Percentiles rank a stretch among this genome's conserved stretches.
Evolutionary conservation across 2,888 invertebrate species (phyloP).

Genomic region (Desoria tigrina): DNA sequence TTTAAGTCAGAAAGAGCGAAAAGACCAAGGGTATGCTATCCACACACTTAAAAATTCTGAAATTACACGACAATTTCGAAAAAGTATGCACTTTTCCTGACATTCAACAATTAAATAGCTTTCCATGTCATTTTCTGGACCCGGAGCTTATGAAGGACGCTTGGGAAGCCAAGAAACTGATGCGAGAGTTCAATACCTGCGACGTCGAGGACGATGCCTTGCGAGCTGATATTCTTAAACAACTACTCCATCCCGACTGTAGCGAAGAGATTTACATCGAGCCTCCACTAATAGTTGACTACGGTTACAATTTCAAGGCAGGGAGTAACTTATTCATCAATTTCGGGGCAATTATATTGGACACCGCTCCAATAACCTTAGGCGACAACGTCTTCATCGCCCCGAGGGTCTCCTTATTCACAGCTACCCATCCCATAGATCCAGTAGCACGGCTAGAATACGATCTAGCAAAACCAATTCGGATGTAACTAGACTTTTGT

Average conservation of each 20-base stretch:
- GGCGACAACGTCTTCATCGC: slow-evolving; percentile 5
- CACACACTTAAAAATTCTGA: no score
- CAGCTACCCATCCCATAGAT: background rate
- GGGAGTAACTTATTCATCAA: background rate
- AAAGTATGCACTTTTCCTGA: no score
- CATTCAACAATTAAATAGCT: background rate
- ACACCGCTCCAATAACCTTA: slow-evolving; percentile 5
- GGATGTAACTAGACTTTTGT: no score
- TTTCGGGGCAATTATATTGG: background rate
- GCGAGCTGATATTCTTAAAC: background rate
- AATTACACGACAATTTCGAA: no score
- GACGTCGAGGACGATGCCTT: background rate
- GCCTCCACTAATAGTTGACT: slow-evolving; percentile 3
- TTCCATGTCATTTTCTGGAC: slow-evolving; percentile 3
- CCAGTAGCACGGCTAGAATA: background rate
- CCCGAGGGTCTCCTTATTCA: slow-evolving; percentile 2
- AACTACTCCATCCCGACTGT: background rate
- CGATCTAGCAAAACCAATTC: background rate
- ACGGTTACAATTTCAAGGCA: slow-evolving; percentile 4
- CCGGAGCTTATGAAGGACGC: background rate
- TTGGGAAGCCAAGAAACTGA: background rate
- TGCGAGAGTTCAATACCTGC: background rate
- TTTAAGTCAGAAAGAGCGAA: background rate
- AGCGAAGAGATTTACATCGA: slow-evolving; percentile 3
- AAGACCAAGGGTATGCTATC: slow-evolving; percentile 9